Conservation (phyloP, 53 echinoderm and acorn worm species). For the Stichopus horrens region DNA sequence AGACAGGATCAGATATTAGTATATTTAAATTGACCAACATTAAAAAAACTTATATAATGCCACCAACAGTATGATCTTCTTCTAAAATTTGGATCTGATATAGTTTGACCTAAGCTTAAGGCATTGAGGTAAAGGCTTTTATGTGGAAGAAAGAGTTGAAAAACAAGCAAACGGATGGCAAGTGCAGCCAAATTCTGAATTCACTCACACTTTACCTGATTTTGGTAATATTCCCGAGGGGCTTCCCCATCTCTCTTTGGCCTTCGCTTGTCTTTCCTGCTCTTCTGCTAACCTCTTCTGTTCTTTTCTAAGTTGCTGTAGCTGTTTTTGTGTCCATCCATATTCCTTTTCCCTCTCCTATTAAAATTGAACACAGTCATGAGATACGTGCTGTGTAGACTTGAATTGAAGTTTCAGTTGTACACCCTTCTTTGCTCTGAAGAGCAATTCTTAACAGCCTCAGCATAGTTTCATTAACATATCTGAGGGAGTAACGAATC, state of each 20-base stretch:
- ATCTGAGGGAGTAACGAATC: no score
- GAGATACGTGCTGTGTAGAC: not conserved
- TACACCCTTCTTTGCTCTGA: not conserved
- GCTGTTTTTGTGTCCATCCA: slow-evolving; percentile 53
- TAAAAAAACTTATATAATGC: no score
- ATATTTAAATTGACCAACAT: no score
- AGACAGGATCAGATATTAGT: no score
- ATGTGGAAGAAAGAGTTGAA: not conserved
- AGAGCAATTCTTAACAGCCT: not conserved
- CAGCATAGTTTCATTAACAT: not conserved
- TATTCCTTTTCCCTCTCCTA: slow-evolving; percentile 25
- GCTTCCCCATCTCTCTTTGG: slow-evolving; percentile 73
- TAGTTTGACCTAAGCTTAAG: no score
- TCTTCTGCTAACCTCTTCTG: slow-evolving; percentile 64
- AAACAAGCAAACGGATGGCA: not conserved
- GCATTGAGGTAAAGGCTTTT: no score
- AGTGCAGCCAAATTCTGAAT: not conserved
- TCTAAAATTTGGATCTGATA: no score
- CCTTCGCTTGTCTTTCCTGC: slow-evolving; percentile 56
- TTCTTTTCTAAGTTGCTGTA: slow-evolving; percentile 62
- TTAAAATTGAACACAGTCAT: not conserved
- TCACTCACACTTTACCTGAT: not conserved
- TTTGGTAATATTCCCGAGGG: slow-evolving; percentile 50
- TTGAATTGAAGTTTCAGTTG: no score
- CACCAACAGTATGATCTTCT: no score